Evolutionary conservation across 2,113 vertebrate species (phyloP), one percentile per base, ranked within the genome.

Genomic region (Copsychus sechellarum): DNA sequence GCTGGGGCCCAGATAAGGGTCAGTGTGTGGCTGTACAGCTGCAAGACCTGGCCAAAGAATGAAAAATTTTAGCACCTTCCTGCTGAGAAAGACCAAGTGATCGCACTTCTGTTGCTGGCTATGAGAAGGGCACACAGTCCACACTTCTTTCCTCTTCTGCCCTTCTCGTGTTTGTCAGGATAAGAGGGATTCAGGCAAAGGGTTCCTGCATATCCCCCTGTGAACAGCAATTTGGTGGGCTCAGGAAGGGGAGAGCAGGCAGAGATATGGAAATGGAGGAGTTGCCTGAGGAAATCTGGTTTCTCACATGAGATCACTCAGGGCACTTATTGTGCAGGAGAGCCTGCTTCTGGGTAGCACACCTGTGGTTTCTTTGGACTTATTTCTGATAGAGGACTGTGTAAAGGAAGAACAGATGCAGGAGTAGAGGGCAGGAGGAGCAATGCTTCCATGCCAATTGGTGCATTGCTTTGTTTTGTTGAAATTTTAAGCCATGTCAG

Each of bases 241-340:
- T 92, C 17, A 54, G 62, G 64, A 90, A 81, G 36, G 19, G 45
- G 36, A 71, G 36, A 33, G 18, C 38, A 51, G n/a, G n/a, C 0
- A 8, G 26, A 12, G 11, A 21, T 31, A n/a, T 12, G 25, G 71
- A 78, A 84, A 73, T 1, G 5, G 40, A 82, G 8, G 29, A 48
- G 13, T 2, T 93, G 77, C 38, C 73, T 71, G 57, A n/a, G 77
- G 60, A 93, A 93, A 81, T 60, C 31, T 60, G 26, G 1, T 76
- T 84, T 84, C 20, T 31, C 66, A 31, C 1, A 0, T n/a, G 31
- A 60, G 40, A n/a, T 5, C 17, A 12, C 29, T 47, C 42, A 50
- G 29, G 28, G 9, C n/a, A 29, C 11, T 45, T 24, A 67, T 1
- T 2, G 5, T 21, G 19, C 0, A 4, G 54, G 31, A 48, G 20